Conservation (phyloP, 30 jellyfish, hydroid and myxozoan species). For the Calvadosia cruxmelitensis region DNA sequence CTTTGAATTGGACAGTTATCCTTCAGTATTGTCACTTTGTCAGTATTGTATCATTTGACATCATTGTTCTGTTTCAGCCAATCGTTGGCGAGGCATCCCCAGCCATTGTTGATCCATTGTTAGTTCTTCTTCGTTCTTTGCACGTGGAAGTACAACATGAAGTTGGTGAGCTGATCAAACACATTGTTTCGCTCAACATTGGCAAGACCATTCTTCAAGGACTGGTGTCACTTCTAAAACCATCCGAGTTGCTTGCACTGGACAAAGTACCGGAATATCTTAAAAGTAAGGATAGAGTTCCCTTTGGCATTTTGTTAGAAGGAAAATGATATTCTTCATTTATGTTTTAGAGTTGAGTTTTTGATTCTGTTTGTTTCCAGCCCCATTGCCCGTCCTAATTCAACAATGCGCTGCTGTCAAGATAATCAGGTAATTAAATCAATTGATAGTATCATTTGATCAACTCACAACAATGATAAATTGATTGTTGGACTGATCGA, state of each 20-base stretch:
- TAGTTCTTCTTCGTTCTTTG: slow-evolving; percentile 47
- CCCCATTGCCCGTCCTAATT: slow-evolving; percentile 40
- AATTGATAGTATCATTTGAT: no score
- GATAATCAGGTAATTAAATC: slow-evolving; percentile 46
- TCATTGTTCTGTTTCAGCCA: slow-evolving; percentile 17
- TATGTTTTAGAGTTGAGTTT: no score
- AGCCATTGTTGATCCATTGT: slow-evolving; percentile 52
- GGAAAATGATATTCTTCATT: neutral
- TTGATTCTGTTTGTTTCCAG: no score
- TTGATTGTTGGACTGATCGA: neutral
- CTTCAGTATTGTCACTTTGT: no score
- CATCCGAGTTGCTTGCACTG: slow-evolving; percentile 28
- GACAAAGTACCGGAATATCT: slow-evolving; percentile 29
- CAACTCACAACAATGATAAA: neutral
- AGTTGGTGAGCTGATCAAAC: slow-evolving; percentile 51
- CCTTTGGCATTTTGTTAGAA: no score
- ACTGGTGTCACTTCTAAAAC: slow-evolving; percentile 50
- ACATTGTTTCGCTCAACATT: slow-evolving; percentile 38
- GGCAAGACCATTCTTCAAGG: slow-evolving; percentile 29
- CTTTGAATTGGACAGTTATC: no score
- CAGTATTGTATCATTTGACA: no score
- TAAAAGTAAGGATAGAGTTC: slow-evolving; percentile 19
- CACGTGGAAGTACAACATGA: slow-evolving; percentile 81
- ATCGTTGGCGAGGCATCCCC: slow-evolving; percentile 49
- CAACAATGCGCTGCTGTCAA: slow-evolving; percentile 85